phyloP scores from a whole-genome alignment of 2,797 vertebrate species.

The Hyperoplus lanceolatus region DNA sequence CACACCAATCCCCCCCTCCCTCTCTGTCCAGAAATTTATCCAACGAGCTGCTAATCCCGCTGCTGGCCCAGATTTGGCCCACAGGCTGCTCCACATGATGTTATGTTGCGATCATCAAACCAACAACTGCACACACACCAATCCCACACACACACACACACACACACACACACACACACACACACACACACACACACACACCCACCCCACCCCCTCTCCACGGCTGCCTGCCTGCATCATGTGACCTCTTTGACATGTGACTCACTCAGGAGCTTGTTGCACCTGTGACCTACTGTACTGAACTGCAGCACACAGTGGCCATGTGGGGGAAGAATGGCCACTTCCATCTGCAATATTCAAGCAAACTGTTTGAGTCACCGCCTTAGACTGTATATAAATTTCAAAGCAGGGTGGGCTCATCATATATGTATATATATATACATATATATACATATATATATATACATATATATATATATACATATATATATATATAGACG shows the following conservation, averaged over 20 bases:
- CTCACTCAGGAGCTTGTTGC: conserved; percentile 41
- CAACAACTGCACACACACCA: conserved; percentile 43
- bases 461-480: too few relatives aligned
- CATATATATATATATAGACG: too few relatives aligned
- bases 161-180: conserved; percentile 5
- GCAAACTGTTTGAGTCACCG: conserved; percentile 56
- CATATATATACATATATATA: too few relatives aligned
- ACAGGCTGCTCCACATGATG: conserved; percentile 76
- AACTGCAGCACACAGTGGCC: conserved; percentile 23
- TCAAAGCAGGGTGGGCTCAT: conserved; percentile 40
- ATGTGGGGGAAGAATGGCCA: conserved; percentile 30
- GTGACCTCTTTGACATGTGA: conserved; percentile 64
- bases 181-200: neutral
- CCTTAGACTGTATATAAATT: conserved; percentile 35
- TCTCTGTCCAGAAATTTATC: conserved; percentile 74
- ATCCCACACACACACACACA: conserved; percentile 7
- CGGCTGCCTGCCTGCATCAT: conserved; percentile 41
- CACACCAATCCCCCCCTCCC: conserved; percentile 24
- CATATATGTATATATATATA: conserved; percentile 20
- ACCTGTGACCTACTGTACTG: conserved; percentile 73
- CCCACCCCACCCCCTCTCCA: neutral
- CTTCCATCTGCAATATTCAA: conserved; percentile 19
- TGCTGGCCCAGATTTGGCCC: conserved; percentile 85
- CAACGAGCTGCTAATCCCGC: conserved; percentile 81
- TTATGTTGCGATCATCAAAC: conserved; percentile 57